phyloP scores from a whole-genome alignment of 2,888 invertebrate species.

The Selenia dentaria region DNA sequence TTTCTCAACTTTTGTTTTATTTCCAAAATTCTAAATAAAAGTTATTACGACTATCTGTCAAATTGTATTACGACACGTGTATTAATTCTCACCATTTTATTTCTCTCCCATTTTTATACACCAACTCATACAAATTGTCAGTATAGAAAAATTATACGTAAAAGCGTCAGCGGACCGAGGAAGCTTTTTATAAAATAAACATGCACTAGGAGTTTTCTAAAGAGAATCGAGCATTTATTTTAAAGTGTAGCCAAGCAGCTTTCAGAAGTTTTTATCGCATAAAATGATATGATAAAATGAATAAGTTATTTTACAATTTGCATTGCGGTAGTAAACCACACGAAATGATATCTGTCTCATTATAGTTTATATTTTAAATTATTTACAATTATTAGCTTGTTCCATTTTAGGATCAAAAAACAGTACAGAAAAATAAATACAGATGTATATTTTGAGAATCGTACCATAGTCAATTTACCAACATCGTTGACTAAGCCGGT shows the following conservation, averaged over 20 bases:
- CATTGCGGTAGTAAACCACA: slow-evolving; percentile 33
- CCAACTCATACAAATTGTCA: background rate
- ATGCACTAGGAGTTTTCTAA: background rate
- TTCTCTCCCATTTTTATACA: background rate
- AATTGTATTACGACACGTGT: slow-evolving; percentile 12
- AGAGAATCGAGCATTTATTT: background rate
- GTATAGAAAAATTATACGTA: slow-evolving; percentile 1
- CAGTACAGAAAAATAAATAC: no score
- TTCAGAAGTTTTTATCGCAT: slow-evolving; percentile 25
- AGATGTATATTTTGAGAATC: no score
- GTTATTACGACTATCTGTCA: slow-evolving; percentile 20
- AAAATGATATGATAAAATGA: slow-evolving; percentile 29
- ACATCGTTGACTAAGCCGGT: no score
- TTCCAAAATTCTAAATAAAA: slow-evolving; percentile 21
- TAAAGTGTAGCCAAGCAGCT: slow-evolving; percentile 23
- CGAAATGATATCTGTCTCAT: slow-evolving; percentile 26
- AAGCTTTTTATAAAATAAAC: background rate
- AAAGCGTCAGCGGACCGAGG: slow-evolving; percentile 4
- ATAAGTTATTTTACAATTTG: slow-evolving; percentile 26
- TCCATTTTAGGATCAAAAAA: no score
- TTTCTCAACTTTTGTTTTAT: slow-evolving; percentile 35
- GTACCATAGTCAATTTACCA: no score
- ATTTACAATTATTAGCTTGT: no score
- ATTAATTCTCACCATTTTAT: slow-evolving; percentile 3
- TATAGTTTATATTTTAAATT: slow-evolving; percentile 30